These are phyloP conservation scores for Acanthaster planci DNA, from an alignment of 35 echinoderm and acorn worm genomes.

Conservation along the genomic window DNA sequence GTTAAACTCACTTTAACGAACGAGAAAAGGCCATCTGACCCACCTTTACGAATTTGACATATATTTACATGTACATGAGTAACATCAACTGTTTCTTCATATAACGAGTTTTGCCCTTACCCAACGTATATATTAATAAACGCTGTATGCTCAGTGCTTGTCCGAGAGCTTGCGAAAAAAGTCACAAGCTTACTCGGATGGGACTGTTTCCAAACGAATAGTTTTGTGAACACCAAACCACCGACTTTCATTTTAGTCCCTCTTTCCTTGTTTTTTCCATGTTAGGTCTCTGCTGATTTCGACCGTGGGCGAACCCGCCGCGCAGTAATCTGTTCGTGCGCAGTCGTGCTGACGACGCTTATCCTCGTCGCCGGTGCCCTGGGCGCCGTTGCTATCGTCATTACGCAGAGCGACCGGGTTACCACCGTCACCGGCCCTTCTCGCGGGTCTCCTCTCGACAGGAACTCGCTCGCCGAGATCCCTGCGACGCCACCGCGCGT, in stretches of 20 bases:
- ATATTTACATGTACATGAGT: too few species aligned
- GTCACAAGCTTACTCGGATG: too few species aligned
- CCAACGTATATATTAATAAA: too few species aligned
- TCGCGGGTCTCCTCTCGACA: neutral
- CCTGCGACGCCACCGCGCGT: neutral
- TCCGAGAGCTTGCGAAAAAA: too few species aligned
- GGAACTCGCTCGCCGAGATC: neutral
- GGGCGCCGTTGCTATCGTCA: neutral
- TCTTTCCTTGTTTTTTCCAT: neutral
- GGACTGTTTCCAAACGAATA: neutral
- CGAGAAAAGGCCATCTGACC: too few species aligned
- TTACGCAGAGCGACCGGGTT: neutral
- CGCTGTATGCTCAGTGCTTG: too few species aligned
- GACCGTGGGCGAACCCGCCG: neutral
- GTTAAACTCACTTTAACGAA: too few species aligned
- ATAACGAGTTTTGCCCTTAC: too few species aligned
- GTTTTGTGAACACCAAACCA: neutral
- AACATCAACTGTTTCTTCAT: neutral
- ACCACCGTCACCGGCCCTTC: neutral
- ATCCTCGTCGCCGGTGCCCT: conserved; percentile 14
- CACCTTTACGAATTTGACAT: too few species aligned
- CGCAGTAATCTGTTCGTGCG: neutral
- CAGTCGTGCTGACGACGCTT: conserved; percentile 2
- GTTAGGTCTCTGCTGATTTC: neutral
- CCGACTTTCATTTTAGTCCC: neutral